phyloP scores from a whole-genome alignment of 2,888 invertebrate species.

The Lomographa bimaculata region DNA sequence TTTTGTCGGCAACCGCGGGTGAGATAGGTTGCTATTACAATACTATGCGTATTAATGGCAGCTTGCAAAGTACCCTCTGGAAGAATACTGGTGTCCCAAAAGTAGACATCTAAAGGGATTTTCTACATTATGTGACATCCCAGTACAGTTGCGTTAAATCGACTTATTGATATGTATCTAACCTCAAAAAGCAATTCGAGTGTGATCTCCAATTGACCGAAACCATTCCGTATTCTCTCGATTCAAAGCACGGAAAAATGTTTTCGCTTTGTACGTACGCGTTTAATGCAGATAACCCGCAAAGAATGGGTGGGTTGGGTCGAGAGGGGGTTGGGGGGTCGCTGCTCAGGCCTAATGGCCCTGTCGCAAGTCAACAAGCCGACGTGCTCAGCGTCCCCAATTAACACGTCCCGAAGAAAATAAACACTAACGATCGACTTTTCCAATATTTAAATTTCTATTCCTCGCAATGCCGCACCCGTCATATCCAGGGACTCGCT shows the following conservation, averaged over 20 bases:
- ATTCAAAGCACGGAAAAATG: conserved; percentile 25
- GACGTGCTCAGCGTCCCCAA: conserved; percentile 66
- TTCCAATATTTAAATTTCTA: conserved; percentile 43
- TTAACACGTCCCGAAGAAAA: conserved; percentile 64
- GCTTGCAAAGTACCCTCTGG: no score
- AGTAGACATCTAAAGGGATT: no score
- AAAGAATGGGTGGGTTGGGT: conserved; percentile 48
- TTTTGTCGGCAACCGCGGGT: no score
- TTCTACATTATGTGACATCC: no score
- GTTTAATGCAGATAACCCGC: conserved; percentile 52
- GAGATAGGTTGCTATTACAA: no score
- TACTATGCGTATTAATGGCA: no score
- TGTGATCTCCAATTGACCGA: conserved; percentile 12
- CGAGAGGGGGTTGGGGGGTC: conserved; percentile 25
- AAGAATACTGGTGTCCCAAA: no score
- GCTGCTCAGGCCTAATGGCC: conserved; percentile 58
- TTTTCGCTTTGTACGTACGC: conserved; percentile 32
- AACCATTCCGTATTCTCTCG: conserved; percentile 17
- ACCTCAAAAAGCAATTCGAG: conserved; percentile 1
- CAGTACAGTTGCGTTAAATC: no score
- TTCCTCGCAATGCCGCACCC: conserved; percentile 20
- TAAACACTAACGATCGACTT: conserved; percentile 54
- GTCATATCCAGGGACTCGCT: not conserved
- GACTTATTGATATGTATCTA: no score
- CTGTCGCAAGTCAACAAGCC: conserved; percentile 71